Evolutionary conservation across 1,140 invertebrate species (phyloP), one percentile per base, ranked within the genome.

Genomic region (Megalopta genalis): DNA sequence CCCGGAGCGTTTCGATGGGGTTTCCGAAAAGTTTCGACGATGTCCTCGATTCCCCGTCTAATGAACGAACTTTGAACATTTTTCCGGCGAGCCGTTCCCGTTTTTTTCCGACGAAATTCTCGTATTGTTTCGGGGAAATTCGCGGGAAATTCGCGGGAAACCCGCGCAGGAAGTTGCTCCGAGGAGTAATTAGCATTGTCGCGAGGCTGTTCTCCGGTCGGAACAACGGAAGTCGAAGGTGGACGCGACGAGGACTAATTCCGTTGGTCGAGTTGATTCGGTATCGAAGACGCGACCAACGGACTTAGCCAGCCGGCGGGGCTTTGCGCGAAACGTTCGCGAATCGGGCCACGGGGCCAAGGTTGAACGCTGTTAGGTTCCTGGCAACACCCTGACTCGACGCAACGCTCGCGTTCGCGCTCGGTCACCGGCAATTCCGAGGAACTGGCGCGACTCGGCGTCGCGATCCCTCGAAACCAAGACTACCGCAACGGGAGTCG

Each of bases 261-360:
- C 12, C 16, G 18, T 37, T 10, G 9, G 23, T 27, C 23, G 10
- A 23, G 23, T 62, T 9, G 59, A 8, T 60, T 42, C 4, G 52
- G n/a, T 63, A 6, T 18, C 12, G 4, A 75, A 80, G 59, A 42
- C 49, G 9, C 66, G 69, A 65, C 18, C 23, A 23, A 75, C 21
- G 25, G 9, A 46, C 42, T 10, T 32, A 14, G 14, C 37, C n/a
- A 60, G 39, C 23, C 32, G 60, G 66, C 25, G 68, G 62, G 32
- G 78, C 42, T 82, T 64, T 68, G 62, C 68, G 59, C 54, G 66
- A 18, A 52, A 27, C 18, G 60, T 70, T 73, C 80, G 73, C 81
- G 78, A 89, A 86, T 71, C 74, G 68, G 86, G 86, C 68, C 79
- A 88, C 73, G 86, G 52, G 87, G 83, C 86, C 87, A 89, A 89